These are phyloP conservation scores for Brachyopa scutellaris DNA, from an alignment of 2,888 invertebrate genomes.

Conservation along the genomic window DNA sequence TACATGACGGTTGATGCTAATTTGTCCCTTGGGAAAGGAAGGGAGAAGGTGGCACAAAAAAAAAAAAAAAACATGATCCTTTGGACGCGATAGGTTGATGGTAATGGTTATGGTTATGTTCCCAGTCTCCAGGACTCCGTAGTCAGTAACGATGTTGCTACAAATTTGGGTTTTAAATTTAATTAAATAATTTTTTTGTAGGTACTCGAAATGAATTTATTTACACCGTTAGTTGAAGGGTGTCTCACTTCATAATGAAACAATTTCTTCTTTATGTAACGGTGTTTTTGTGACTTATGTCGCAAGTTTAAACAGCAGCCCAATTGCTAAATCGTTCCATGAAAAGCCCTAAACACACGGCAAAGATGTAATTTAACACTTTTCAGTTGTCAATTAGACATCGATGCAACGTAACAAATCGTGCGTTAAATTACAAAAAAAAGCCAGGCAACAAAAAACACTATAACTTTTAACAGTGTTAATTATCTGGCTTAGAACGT, in stretches of 20 bases:
- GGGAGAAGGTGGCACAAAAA: too few relatives aligned
- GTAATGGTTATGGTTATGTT: slow-evolving; percentile 24
- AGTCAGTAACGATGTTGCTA: too few relatives aligned
- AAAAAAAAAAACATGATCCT: not conserved
- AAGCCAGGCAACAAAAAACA: not conserved
- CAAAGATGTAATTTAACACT: not conserved
- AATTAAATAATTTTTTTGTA: too few relatives aligned
- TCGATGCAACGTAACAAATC: slow-evolving; percentile 17
- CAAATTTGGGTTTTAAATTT: too few relatives aligned
- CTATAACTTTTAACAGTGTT: slow-evolving; percentile 25
- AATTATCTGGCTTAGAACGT: slow-evolving; percentile 54
- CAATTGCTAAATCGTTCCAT: not conserved
- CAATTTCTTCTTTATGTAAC: not conserved
- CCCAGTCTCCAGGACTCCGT: not conserved
- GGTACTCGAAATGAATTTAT: too few relatives aligned
- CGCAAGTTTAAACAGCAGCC: too few relatives aligned
- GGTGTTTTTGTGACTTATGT: too few relatives aligned
- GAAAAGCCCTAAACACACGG: not conserved
- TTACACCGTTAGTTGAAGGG: too few relatives aligned
- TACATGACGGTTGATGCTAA: slow-evolving; percentile 24
- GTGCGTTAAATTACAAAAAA: not conserved
- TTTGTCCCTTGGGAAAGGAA: not conserved
- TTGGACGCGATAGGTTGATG: slow-evolving; percentile 33
- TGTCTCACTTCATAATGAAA: too few relatives aligned
- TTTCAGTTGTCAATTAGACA: slow-evolving; percentile 16